phyloP scores from a whole-genome alignment of 2,888 invertebrate species.

The Tanaodytes sp. region DNA sequence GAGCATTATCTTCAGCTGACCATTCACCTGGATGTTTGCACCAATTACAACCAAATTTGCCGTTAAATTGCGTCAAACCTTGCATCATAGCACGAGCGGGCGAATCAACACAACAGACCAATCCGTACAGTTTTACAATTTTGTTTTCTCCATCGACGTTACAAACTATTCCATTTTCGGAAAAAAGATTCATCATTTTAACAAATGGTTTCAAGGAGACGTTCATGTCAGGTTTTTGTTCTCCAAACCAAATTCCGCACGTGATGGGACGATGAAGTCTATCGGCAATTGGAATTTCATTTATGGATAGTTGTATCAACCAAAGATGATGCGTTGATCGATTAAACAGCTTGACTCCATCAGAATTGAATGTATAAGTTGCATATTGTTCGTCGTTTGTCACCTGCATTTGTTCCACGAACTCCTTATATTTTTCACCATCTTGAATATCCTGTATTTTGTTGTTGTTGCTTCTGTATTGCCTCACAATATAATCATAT shows the following conservation, averaged over 20 bases:
- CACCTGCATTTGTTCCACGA: slow-evolving; percentile 19
- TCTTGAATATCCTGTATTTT: slow-evolving; percentile 31
- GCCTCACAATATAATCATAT: slow-evolving; percentile 12
- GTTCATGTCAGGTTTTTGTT: slow-evolving; percentile 12
- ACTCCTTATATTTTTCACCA: slow-evolving; percentile 32
- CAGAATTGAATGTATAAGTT: slow-evolving; percentile 36
- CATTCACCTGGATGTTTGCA: too few relatives aligned
- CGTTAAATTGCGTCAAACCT: too few relatives aligned
- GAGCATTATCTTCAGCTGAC: slow-evolving; percentile 5
- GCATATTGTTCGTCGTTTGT: slow-evolving; percentile 25
- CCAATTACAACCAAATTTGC: too few relatives aligned
- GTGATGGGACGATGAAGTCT: slow-evolving; percentile 31
- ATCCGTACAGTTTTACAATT: too few relatives aligned
- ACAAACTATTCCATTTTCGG: slow-evolving; percentile 26
- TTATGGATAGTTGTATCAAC: slow-evolving; percentile 48
- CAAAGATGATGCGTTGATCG: slow-evolving; percentile 37
- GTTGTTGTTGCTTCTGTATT: too few relatives aligned
- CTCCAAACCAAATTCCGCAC: slow-evolving; percentile 48
- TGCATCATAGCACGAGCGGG: too few relatives aligned
- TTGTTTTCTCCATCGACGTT: slow-evolving; percentile 22
- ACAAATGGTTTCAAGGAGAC: too few relatives aligned
- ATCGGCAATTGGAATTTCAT: too few relatives aligned
- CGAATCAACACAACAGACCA: too few relatives aligned
- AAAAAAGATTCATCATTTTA: slow-evolving; percentile 36
- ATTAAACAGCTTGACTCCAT: slow-evolving; percentile 43